These are phyloP conservation scores for Telmatochromis bifrenatus DNA, from an alignment of 2,113 vertebrate genomes.

Conservation along the genomic window DNA sequence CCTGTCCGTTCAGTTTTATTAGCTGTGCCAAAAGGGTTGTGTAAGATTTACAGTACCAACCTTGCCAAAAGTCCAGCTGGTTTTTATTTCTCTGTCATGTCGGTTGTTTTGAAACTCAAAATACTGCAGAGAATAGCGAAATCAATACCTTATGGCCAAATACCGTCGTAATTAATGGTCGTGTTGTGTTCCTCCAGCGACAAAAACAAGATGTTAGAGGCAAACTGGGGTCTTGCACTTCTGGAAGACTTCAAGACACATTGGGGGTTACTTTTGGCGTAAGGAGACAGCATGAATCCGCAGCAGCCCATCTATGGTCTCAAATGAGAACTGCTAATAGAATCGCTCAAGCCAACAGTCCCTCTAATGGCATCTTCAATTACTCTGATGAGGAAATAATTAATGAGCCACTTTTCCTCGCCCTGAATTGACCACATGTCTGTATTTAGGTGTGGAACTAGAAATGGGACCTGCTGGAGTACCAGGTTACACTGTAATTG, in stretches of 20 bases:
- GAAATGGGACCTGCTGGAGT: not conserved
- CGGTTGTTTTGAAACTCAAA: conserved; percentile 20
- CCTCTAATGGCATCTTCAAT: not conserved
- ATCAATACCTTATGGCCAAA: conserved; percentile 47
- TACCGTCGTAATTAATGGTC: conserved; percentile 18
- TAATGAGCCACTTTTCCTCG: not conserved
- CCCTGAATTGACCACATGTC: not conserved
- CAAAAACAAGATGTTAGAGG: not conserved
- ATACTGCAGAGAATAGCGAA: conserved; percentile 1
- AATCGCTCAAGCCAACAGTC: not conserved
- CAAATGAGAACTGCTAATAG: not conserved
- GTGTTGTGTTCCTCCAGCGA: not conserved
- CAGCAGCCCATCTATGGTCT: not conserved
- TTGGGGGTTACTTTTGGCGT: not conserved
- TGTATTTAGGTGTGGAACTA: not conserved
- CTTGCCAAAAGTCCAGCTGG: conserved; percentile 42
- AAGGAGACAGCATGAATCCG: not conserved
- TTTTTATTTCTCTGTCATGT: conserved; percentile 60
- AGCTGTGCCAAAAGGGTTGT: conserved; percentile 17
- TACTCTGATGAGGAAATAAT: conserved; percentile 22
- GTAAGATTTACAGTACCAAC: conserved; percentile 25
- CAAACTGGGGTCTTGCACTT: not conserved
- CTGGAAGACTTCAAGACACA: not conserved
- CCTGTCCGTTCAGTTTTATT: conserved; percentile 1
- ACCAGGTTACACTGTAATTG: conserved; percentile 33